A percentile compares a stretch with the other conserved stretches of the same genome.
Evolutionary conservation across 2,113 vertebrate species (phyloP).

Genomic region (Penelope pileata): DNA sequence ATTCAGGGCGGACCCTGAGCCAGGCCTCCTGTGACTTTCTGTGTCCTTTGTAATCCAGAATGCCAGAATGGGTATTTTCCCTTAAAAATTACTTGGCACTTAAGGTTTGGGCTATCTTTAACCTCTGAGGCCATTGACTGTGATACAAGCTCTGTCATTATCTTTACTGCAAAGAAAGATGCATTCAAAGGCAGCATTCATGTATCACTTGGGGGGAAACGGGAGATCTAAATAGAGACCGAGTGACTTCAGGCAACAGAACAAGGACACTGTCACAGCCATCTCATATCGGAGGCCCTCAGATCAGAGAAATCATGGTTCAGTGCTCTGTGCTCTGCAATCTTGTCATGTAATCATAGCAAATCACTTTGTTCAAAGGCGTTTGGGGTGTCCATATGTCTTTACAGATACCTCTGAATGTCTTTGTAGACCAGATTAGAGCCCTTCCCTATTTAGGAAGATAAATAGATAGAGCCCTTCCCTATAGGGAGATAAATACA

Average conservation of each 20-base stretch:
- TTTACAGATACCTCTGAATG: neutral
- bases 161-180: neutral
- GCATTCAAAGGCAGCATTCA: neutral
- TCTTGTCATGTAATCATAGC: neutral
- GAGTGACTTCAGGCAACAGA: neutral
- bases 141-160: neutral
- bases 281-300: neutral
- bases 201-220: neutral
- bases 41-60: neutral
- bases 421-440: neutral
- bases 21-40: neutral
- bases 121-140: neutral
- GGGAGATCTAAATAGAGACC: neutral
- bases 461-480: neutral
- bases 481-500: neutral
- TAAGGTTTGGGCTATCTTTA: rapidly evolving
- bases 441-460: neutral
- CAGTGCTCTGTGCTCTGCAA: neutral
- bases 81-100: neutral
- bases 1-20: neutral
- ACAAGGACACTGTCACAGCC: neutral
- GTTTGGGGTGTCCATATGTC: neutral
- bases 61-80: neutral
- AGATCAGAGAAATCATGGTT: neutral
- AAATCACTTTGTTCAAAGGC: neutral